A percentile compares a stretch with the other conserved stretches of the same genome.
Conservation (phyloP, 1,140 invertebrate species). For the Heliconius congener region DNA sequence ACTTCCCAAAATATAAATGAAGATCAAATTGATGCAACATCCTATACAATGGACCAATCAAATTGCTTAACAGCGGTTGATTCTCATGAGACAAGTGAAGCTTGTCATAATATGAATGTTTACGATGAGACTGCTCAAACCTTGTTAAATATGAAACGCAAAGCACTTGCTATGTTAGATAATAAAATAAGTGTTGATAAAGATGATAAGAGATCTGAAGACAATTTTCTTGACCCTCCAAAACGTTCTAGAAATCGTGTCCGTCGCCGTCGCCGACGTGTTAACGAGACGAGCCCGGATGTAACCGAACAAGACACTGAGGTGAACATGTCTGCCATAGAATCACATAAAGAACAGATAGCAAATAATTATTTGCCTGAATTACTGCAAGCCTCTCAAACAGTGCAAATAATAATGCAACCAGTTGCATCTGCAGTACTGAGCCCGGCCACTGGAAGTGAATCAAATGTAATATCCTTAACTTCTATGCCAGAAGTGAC, state of each 20-base stretch:
- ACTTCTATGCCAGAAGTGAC: conserved; percentile 6
- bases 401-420: background rate
- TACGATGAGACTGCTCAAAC: background rate
- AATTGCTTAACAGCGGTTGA: background rate
- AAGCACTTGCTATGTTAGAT: conserved; percentile 9
- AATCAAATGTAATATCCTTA: background rate
- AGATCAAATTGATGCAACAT: background rate
- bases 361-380: background rate
- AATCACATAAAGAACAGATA: background rate
- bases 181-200: background rate
- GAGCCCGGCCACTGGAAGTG: background rate
- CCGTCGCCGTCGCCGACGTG: background rate
- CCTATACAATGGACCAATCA: background rate
- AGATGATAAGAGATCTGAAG: background rate
- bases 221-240: background rate
- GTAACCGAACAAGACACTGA: background rate
- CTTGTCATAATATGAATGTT: background rate
- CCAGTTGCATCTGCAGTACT: background rate
- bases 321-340: background rate
- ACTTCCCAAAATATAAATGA: background rate
- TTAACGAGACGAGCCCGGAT: background rate
- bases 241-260: background rate
- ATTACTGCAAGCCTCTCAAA: background rate
- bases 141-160: background rate
- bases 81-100: background rate